Conservation (phyloP, 2,888 invertebrate species). For the Pachydiplax longipennis region DNA sequence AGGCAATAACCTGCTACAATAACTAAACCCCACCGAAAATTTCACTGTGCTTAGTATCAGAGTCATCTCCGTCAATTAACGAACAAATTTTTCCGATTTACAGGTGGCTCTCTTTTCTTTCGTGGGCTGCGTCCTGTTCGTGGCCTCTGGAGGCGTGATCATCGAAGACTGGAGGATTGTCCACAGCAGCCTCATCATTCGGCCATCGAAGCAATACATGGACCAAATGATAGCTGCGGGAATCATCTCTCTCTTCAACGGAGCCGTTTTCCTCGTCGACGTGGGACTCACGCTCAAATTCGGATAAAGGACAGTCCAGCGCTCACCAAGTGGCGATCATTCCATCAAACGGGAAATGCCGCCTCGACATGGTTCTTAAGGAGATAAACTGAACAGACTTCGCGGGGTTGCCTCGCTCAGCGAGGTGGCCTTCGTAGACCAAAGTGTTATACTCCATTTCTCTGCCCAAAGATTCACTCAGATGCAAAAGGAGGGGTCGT, state of each 20-base stretch:
- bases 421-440: too few relatives aligned
- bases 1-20: too few relatives aligned
- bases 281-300: slow-evolving; percentile 66
- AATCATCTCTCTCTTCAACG: slow-evolving; percentile 69
- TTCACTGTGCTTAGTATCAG: too few relatives aligned
- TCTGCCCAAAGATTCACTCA: too few relatives aligned
- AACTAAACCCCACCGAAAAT: too few relatives aligned
- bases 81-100: background rate
- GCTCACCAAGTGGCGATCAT: background rate
- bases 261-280: slow-evolving; percentile 68
- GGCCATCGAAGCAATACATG: slow-evolving; percentile 72
- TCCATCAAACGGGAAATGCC: background rate
- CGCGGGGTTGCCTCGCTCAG: too few relatives aligned
- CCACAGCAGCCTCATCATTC: slow-evolving; percentile 62
- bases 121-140: slow-evolving; percentile 69
- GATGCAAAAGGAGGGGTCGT: too few relatives aligned
- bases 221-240: slow-evolving; percentile 72
- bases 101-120: slow-evolving; percentile 69
- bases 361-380: background rate
- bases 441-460: too few relatives aligned
- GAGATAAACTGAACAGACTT: background rate
- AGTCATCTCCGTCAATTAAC: too few relatives aligned
- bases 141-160: slow-evolving; percentile 71
- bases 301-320: slow-evolving; percentile 7
- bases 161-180: slow-evolving; percentile 63